These are phyloP conservation scores for Nesoenas mayeri DNA, from an alignment of 2,113 vertebrate genomes.

Conservation along the genomic window DNA sequence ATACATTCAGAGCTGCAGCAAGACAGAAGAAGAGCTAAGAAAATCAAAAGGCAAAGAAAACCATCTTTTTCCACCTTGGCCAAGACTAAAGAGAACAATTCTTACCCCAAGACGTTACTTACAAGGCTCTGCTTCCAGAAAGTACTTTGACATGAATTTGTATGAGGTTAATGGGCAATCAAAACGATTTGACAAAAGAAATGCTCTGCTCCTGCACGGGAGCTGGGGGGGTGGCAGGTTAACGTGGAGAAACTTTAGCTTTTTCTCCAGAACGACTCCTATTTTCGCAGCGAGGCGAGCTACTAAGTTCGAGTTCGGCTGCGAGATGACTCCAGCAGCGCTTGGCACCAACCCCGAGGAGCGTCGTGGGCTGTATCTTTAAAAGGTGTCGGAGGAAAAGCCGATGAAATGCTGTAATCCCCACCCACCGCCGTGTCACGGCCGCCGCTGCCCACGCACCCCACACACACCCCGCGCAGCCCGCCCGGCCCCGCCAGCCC, in stretches of 20 bases:
- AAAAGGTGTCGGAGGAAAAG: constrained; percentile 74
- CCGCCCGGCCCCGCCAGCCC: not conserved
- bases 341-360: not conserved
- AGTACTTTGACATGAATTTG: not conserved
- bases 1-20: not conserved
- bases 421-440: constrained; percentile 73
- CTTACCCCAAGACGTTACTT: not conserved
- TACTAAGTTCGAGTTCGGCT: not conserved
- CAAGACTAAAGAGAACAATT: not conserved
- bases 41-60: not conserved
- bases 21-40: not conserved
- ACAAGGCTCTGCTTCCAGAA: not conserved
- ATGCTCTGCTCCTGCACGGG: fast-evolving
- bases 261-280: not conserved
- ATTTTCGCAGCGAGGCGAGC: not conserved
- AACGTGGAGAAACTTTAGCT: not conserved
- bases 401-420: constrained; percentile 61
- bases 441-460: constrained; percentile 60
- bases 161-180: not conserved
- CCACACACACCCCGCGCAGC: not conserved
- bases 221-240: not conserved
- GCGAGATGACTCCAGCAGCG: not conserved
- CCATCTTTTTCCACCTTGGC: not conserved
- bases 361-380: constrained; percentile 64
- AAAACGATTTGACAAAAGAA: not conserved